phyloP scores from a whole-genome alignment of 2,797 vertebrate genomes.

The Percopsis omiscomaycus region DNA sequence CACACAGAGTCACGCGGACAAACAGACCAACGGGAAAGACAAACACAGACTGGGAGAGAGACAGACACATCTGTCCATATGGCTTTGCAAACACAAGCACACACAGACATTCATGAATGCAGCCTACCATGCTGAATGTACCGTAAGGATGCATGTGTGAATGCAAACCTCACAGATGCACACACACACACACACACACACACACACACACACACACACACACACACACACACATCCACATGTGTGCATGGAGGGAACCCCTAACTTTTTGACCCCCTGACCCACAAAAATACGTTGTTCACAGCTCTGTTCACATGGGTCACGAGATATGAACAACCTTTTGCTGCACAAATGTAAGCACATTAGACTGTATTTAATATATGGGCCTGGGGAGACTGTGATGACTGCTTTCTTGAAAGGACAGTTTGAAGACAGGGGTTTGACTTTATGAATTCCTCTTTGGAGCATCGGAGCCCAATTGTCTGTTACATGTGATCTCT shows the following conservation, averaged over 20 bases:
- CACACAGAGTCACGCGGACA: slow-evolving; percentile 38
- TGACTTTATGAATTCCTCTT: too few species aligned
- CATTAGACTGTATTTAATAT: too few species aligned
- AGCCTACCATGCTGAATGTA: background rate
- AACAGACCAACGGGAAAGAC: slow-evolving; percentile 2
- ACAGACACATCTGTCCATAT: background rate
- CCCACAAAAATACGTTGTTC: background rate
- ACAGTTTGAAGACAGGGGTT: too few species aligned
- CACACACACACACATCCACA: background rate
- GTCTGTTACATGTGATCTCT: too few species aligned
- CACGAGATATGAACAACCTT: too few species aligned
- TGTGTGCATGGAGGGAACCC: too few species aligned
- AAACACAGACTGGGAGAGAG: background rate
- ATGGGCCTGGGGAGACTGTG: too few species aligned
- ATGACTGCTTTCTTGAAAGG: too few species aligned
- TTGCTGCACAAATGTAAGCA: too few species aligned
- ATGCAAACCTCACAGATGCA: background rate
- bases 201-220: slow-evolving; percentile 1
- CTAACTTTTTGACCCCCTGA: too few species aligned
- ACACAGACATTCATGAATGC: background rate
- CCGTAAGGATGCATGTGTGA: background rate
- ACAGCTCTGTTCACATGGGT: too few species aligned
- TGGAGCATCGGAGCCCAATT: too few species aligned
- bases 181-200: slow-evolving; percentile 7
- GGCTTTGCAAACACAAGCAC: background rate